Conservation (phyloP, 92 coral and sea anemone species). For the Porites evermanni region DNA sequence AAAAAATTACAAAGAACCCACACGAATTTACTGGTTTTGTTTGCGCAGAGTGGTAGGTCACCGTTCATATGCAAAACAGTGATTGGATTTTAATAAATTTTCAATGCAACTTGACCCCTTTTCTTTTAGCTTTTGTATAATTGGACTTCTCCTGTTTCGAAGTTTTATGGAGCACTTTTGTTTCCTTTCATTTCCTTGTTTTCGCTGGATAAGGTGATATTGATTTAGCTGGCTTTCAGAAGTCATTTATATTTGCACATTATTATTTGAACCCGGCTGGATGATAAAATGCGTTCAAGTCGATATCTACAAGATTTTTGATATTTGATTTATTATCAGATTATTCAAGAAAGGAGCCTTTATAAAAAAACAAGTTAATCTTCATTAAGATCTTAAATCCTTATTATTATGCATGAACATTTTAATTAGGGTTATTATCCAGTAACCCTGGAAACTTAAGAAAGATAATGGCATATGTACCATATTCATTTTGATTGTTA, state of each 20-base stretch:
- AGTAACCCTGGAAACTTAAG: conserved; percentile 5
- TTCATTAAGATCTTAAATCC: too few species aligned
- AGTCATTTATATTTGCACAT: background rate
- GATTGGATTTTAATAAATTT: background rate
- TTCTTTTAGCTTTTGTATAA: too few species aligned
- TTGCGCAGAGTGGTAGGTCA: conserved; percentile 85
- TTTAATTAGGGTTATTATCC: background rate
- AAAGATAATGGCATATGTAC: background rate
- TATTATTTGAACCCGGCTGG: background rate
- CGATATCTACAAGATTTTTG: too few species aligned
- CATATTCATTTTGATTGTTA: too few species aligned
- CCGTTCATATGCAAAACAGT: background rate
- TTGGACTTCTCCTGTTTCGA: background rate
- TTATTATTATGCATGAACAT: too few species aligned
- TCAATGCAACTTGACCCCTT: background rate
- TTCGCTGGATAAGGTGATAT: background rate
- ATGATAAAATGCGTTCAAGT: too few species aligned
- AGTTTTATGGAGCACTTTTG: background rate
- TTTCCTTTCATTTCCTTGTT: background rate
- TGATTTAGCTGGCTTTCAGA: background rate
- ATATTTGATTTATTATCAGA: too few species aligned
- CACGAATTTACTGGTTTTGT: conserved; percentile 89
- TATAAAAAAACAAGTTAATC: too few species aligned
- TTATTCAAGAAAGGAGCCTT: too few species aligned
- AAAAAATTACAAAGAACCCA: conserved; percentile 95